Evolutionary conservation across 2,888 invertebrate genomes (phyloP), one percentile per base, ranked within the genome.

Genomic region (Geophilus truncorum): DNA sequence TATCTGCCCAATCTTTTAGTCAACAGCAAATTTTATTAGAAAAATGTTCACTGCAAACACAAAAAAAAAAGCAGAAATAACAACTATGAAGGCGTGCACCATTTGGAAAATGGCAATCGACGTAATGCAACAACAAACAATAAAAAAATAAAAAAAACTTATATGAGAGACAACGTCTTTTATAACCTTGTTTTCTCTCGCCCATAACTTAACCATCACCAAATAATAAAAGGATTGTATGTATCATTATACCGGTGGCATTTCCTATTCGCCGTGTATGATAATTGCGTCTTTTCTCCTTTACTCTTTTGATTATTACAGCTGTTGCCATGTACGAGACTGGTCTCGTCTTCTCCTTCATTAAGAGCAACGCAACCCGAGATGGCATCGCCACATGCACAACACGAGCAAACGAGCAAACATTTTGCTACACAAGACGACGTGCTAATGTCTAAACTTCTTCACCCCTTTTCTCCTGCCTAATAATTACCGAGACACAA

Each of bases 371-470:
- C 57, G 18, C n/a, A n/a, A 57, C 57, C 57, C 57, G 57, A 57
- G 57, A 57, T 57, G 57, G 57, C 57, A 57, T 9, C 57, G 57
- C 57, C 57, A 57, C 57, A 57, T 57, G 57, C 57, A 57, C 57
- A 57, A 57, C 57, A 57, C 57, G 18, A 57, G 57, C 18, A 57
- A 57, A 57, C 18, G 57, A 57, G 57, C 57, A 57, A 57, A 57
- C 57, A 57, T 57, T 57, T 57, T 18, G 21, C 23, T 21, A n/a
- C 57, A 57, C 57, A 23, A 9, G 57, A 57, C 57, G 57, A 57
- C 57, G 57, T 57, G 57, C 57, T 57, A 57, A 57, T 57, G 57
- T 57, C 57, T 57, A 57, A 57, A 57, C 57, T 57, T 57, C 57
- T 18, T 57, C 57, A 57, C 57, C 57, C 57, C 18, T 18, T 57